Base-by-base conservation (phyloP, 1,140 invertebrate species). In the Lepidurus packardi region DNA sequence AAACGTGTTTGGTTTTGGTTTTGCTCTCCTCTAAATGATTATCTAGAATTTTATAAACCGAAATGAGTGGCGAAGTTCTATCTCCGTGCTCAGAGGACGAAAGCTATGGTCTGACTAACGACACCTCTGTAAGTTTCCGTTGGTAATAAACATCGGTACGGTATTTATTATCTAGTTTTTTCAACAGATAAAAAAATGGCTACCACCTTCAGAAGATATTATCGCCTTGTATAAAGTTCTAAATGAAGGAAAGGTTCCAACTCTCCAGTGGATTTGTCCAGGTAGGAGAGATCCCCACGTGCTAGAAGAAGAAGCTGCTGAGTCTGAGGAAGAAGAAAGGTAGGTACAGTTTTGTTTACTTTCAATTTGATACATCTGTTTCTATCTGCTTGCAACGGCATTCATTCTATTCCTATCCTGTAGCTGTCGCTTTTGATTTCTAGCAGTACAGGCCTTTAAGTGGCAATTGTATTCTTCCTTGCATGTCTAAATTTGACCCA, bases 201-300 rank as follows among this genome's bases (percentile, higher is more conserved):
- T 74, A 11, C 43, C 79, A 21, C 78, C 76, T 78, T 53, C 80
- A 25, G 85, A 86, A 2, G 88, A 89, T 77, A 83, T 91, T 65
- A 83, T 89, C 47, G 83, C 86, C 47, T 82, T 90, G 43, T 90
- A 90, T 76, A 88, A 89, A 80, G 84, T 83, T 21, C 84, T 90
- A 8, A 88, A 90, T 76, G 87, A 85, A 77, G 87, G 86, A 65
- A 83, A 86, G 45, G 84, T 86, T 79, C 80, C 90, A 21, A 85
- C 86, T 53, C 82, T 90, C 0, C 88, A 89, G 78, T 90, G 89
- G 90, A 88, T 88, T 81, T 90, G 89, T 81, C 89, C 89, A n/a
- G 89, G 89, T 5, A 85, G 88, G 81, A 83, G 88, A 79, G 87
- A 87, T 7, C 88, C 88, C 6, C 88, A 88, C 1, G 88, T 89